These are phyloP conservation scores for Drymonia ruficornis DNA, from an alignment of 2,888 invertebrate genomes.

Conservation along the genomic window DNA sequence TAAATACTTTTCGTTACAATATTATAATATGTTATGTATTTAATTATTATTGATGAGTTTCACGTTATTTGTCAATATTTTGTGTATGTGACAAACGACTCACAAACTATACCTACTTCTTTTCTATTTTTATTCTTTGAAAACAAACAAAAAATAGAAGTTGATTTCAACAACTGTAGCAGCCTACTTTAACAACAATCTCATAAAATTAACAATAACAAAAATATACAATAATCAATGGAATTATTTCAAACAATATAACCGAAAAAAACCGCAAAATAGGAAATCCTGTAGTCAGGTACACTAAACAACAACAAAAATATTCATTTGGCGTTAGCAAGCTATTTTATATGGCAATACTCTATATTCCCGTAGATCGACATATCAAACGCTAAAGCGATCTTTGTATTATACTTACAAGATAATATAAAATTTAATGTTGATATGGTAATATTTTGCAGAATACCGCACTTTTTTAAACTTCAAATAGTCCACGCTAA, in stretches of 20 bases:
- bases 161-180: constrained; percentile 20
- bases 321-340: constrained; percentile 45
- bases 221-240: constrained; percentile 34
- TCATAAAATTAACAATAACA: constrained; percentile 36
- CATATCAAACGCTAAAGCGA: constrained; percentile 9
- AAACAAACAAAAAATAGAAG: constrained; percentile 9
- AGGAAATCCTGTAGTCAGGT: constrained; percentile 42
- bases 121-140: neutral
- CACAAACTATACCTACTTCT: constrained; percentile 37
- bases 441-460: no score
- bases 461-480: no score
- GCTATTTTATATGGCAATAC: constrained; percentile 45
- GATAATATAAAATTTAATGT: neutral
- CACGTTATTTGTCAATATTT: constrained; percentile 21
- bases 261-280: constrained; percentile 30
- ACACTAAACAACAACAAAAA: constrained; percentile 33
- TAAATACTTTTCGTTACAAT: constrained; percentile 36
- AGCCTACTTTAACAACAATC: constrained; percentile 32
- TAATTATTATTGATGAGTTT: constrained; percentile 21
- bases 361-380: constrained; percentile 15
- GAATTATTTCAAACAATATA: constrained; percentile 32
- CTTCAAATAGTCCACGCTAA: no score
- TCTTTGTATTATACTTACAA: neutral
- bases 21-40: constrained; percentile 12
- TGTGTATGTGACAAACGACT: constrained; percentile 22